Conservation (phyloP, 2,113 vertebrate genomes). For the Epinephelus moara region DNA sequence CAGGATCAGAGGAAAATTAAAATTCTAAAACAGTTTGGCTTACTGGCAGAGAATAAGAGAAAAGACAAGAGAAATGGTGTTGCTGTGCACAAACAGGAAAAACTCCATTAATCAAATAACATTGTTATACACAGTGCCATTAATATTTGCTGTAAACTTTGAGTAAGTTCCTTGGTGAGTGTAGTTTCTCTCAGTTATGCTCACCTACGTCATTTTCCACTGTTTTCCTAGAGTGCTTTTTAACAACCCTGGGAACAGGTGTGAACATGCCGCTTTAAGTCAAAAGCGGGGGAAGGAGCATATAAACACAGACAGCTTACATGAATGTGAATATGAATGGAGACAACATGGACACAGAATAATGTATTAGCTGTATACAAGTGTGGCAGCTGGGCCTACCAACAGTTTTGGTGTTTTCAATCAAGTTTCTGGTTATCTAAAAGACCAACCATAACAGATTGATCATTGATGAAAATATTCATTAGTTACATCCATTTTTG, state of each 20-base stretch:
- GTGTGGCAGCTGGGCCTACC: too few relatives aligned
- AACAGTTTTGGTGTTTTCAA: neutral
- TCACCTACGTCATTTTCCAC: conserved; percentile 9
- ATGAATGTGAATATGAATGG: neutral
- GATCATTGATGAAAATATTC: neutral
- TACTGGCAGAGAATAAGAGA: neutral
- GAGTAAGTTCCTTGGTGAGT: neutral
- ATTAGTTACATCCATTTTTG: neutral
- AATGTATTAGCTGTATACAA: too few relatives aligned
- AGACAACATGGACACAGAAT: neutral
- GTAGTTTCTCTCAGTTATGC: neutral
- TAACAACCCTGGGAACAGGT: conserved; percentile 3
- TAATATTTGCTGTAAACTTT: neutral
- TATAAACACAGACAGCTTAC: conserved; percentile 5
- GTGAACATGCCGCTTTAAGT: conserved; percentile 16
- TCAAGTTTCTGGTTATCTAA: neutral
- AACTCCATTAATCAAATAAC: neutral
- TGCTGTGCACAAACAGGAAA: neutral
- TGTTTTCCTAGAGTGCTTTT: conserved; percentile 7
- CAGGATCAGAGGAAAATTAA: conserved; percentile 14
- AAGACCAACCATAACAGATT: neutral
- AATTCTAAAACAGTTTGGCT: neutral
- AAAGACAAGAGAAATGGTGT: neutral
- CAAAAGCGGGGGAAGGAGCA: neutral
- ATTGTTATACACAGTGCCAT: neutral